A percentile compares a stretch with the other conserved stretches of the same genome.
phyloP scores from a whole-genome alignment of 2,113 vertebrate genomes.

The Entomyzon cyanotis region DNA sequence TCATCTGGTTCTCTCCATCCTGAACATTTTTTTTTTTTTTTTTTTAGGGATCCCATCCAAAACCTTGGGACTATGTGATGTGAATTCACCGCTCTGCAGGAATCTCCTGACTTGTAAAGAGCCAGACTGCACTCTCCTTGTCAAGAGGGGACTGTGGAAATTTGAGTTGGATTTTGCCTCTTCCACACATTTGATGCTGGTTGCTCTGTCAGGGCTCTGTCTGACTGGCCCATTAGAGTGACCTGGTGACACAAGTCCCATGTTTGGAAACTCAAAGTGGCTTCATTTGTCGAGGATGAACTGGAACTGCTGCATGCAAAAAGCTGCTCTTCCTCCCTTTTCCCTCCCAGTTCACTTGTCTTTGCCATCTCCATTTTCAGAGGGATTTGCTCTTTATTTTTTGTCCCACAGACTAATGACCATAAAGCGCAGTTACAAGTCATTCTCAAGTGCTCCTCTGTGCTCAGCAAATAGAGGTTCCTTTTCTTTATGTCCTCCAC shows the following conservation, averaged over 20 bases:
- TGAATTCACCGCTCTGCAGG: neutral
- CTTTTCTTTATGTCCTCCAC: neutral
- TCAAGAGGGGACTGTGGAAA: neutral
- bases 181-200: neutral
- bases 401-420: neutral
- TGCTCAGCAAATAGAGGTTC: neutral
- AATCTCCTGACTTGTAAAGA: neutral
- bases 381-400: neutral
- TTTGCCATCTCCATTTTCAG: neutral
- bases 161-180: neutral
- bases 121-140: neutral
- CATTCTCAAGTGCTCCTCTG: neutral
- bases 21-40: neutral
- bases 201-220: neutral
- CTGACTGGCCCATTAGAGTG: neutral
- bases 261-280: neutral
- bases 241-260: neutral
- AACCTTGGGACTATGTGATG: neutral
- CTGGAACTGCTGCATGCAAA: neutral
- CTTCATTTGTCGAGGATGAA: neutral
- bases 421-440: neutral
- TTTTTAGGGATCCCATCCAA: slow-evolving; percentile 16
- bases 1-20: neutral
- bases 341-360: neutral
- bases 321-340: neutral